These are phyloP conservation scores for Chrysopilus asiliformis DNA, from an alignment of 2,888 invertebrate genomes.

Conservation along the genomic window DNA sequence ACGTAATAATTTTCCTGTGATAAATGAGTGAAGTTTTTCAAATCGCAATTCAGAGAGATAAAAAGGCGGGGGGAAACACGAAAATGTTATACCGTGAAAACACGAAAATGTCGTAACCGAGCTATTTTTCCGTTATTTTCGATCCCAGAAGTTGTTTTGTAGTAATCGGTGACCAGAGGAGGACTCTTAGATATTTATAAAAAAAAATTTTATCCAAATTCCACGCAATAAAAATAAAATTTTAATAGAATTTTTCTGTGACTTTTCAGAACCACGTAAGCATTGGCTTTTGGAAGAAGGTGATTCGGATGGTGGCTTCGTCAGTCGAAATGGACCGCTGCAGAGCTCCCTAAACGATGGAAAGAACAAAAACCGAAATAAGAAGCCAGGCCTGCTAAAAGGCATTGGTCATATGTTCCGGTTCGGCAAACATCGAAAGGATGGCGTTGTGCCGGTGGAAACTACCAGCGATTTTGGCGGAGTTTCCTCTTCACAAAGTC, in stretches of 20 bases:
- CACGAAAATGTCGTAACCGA: too few relatives aligned
- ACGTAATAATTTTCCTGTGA: too few relatives aligned
- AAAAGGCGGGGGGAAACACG: too few relatives aligned
- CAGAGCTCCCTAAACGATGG: conserved; percentile 65
- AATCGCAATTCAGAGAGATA: too few relatives aligned
- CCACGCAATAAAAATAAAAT: background rate
- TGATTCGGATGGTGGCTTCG: conserved; percentile 50
- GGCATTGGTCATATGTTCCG: conserved; percentile 37
- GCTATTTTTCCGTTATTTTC: too few relatives aligned
- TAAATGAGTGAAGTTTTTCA: too few relatives aligned
- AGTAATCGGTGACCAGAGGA: too few relatives aligned
- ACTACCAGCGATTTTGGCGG: conserved; percentile 34
- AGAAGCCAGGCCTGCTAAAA: conserved; percentile 66
- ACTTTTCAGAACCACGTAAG: conserved; percentile 48
- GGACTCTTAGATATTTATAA: too few relatives aligned
- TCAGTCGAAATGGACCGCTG: conserved; percentile 54
- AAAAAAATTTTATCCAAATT: background rate
- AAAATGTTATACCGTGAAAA: too few relatives aligned
- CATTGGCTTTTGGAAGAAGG: conserved; percentile 68
- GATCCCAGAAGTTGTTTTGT: too few relatives aligned
- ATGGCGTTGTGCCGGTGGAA: conserved; percentile 33
- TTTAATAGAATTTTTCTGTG: too few relatives aligned
- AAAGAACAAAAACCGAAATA: conserved; percentile 41
- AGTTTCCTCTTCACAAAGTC: conserved; percentile 13
- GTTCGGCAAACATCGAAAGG: conserved; percentile 49